phyloP scores from a whole-genome alignment of 2,113 vertebrate genomes.

The Tympanuchus pallidicinctus region DNA sequence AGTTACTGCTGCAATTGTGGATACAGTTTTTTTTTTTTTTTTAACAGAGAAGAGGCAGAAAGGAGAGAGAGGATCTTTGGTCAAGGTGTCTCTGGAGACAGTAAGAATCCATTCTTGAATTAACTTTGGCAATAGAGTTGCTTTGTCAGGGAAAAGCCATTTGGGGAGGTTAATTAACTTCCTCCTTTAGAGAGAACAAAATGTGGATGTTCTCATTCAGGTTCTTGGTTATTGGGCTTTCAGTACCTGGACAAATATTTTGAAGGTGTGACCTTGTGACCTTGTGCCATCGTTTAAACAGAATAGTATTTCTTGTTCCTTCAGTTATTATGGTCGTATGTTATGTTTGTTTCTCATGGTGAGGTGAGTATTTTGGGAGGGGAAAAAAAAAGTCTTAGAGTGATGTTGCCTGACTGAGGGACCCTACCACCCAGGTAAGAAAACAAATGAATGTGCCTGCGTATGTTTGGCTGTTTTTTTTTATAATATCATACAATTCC shows the following conservation, averaged over 20 bases:
- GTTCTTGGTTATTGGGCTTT: background rate
- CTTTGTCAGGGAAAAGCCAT: conserved; percentile 52
- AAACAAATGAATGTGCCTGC: background rate
- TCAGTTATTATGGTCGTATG: background rate
- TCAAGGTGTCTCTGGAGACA: conserved; percentile 16
- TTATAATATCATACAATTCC: background rate
- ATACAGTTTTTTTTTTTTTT: background rate
- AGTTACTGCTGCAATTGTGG: background rate
- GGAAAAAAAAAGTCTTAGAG: background rate
- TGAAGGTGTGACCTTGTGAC: background rate
- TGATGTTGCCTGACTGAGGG: background rate
- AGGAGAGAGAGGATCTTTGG: background rate
- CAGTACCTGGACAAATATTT: conserved; percentile 16
- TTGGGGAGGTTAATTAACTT: conserved; percentile 62
- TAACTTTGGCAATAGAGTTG: conserved; percentile 58
- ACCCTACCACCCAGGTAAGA: background rate
- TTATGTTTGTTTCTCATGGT: background rate
- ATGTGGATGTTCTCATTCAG: conserved; percentile 24
- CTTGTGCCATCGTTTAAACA: background rate
- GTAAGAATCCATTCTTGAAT: conserved; percentile 42
- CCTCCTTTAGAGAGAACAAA: background rate
- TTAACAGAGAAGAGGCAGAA: background rate
- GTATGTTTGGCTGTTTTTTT: background rate
- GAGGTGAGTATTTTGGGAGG: background rate
- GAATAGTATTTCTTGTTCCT: background rate